These are phyloP conservation scores for Oreohelix idahoensis DNA, from an alignment of 1,140 invertebrate species.

Conservation along the genomic window DNA sequence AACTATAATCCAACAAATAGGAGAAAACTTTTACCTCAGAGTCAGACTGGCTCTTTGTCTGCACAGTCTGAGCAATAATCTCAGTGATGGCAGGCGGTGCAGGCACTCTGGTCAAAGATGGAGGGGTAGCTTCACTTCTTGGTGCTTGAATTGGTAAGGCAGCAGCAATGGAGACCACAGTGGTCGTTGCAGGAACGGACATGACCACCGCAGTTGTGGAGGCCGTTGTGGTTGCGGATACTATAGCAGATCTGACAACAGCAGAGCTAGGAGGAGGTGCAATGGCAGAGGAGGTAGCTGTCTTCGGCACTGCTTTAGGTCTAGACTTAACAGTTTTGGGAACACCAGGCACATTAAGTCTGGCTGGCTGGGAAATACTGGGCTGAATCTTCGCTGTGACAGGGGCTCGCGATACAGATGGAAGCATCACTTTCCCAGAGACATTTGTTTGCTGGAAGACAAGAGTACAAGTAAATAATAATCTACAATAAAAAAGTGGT, in stretches of 20 bases:
- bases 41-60: conserved; percentile 58
- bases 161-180: conserved; percentile 39
- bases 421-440: conserved; percentile 47
- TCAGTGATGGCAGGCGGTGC: conserved; percentile 23
- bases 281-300: conserved; percentile 38
- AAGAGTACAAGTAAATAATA: no score
- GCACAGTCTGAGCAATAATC: conserved; percentile 29
- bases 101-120: conserved; percentile 21
- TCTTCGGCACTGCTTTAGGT: conserved; percentile 40
- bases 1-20: no score
- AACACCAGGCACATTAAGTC: conserved; percentile 17
- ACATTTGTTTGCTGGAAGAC: neutral
- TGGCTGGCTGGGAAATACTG: conserved; percentile 23
- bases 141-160: neutral
- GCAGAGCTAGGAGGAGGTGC: neutral
- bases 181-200: conserved; percentile 63
- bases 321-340: conserved; percentile 19
- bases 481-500: no score
- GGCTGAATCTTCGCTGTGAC: conserved; percentile 60
- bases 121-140: neutral
- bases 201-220: conserved; percentile 69
- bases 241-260: neutral
- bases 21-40: conserved; percentile 56
- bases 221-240: conserved; percentile 22
- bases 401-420: conserved; percentile 48